Base-by-base conservation (phyloP, 1,140 invertebrate genomes). In the Drosophila punjabiensis region DNA sequence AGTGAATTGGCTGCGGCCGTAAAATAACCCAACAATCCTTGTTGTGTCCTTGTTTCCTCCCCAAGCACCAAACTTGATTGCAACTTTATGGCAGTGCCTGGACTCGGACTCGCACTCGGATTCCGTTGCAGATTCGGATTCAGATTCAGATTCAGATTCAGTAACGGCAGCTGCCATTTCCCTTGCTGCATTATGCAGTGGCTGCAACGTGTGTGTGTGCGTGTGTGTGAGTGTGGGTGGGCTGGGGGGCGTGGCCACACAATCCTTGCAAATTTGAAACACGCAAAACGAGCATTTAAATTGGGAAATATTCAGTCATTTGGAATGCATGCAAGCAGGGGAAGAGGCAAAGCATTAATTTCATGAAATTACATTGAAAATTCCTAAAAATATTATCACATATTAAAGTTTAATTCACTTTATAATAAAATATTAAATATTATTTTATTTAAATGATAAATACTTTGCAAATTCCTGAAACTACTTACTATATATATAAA, bases 1-100 rank as follows among this genome's bases (percentile, higher is more conserved):
- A 63, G 64, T 63, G 39, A 66, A 66, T 66, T 66, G 64, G 39
- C 30, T 66, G 59, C 64, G 39, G 64, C 64, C 41, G 64, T 45
- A 66, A 66, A 66, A 64, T 66, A 66, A 66, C 20, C 64, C 60
- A 24, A 35, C 39, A 66, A 45, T 64, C 64, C 59, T n/a, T 45
- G 30, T 45, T 66, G 43, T 33, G 30, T 5, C 64, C 64, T 45
- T 66, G 43, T 28, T 20, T 5, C 64, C 64, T 11, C 5, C 5
- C 30, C 50, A 28, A 14, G 58, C 63, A 24, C 18, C 30, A 43
- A 43, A 66, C 33, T 62, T 63, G 63, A 66, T 66, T 62, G 56
- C 58, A 61, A 66, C 56, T 43, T 32, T 66, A 66, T 62, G 63
- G n/a, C 55, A 65, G 62, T 10, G 14, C n/a, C n/a, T n/a, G n/a